phyloP scores from a whole-genome alignment of 2,888 invertebrate species.

The Brenthis ino region DNA sequence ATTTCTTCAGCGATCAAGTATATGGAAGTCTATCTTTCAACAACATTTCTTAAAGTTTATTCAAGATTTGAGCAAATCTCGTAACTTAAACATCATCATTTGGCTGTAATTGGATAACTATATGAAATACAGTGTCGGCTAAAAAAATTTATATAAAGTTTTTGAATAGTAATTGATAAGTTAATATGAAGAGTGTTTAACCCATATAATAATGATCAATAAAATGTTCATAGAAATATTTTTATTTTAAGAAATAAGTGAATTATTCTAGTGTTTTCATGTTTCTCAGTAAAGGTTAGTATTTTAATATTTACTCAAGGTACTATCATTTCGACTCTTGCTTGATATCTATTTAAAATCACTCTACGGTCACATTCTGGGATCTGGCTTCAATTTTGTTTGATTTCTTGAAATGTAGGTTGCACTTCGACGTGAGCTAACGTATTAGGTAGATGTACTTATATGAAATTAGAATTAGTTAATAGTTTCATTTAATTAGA shows the following conservation, averaged over 20 bases:
- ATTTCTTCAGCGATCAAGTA: slow-evolving; percentile 13
- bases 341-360: slow-evolving; percentile 6
- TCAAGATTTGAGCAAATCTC: slow-evolving; percentile 3
- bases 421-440: slow-evolving; percentile 10
- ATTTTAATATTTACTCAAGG: slow-evolving; percentile 1
- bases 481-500: too few species aligned
- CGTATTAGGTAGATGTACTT: not conserved
- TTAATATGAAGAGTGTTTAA: too few species aligned
- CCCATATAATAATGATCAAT: too few species aligned
- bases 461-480: too few species aligned
- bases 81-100: slow-evolving; percentile 5
- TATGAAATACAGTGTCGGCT: too few species aligned
- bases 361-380: not conserved
- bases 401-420: slow-evolving; percentile 22
- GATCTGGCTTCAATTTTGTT: slow-evolving; percentile 16
- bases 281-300: not conserved
- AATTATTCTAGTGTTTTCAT: too few species aligned
- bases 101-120: too few species aligned
- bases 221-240: too few species aligned
- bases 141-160: too few species aligned
- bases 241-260: too few species aligned
- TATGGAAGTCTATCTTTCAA: slow-evolving; percentile 7
- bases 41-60: slow-evolving; percentile 9
- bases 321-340: not conserved
- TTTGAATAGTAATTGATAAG: too few species aligned